Conservation (phyloP, 1,140 invertebrate species). For the Agrypnia vestita region DNA sequence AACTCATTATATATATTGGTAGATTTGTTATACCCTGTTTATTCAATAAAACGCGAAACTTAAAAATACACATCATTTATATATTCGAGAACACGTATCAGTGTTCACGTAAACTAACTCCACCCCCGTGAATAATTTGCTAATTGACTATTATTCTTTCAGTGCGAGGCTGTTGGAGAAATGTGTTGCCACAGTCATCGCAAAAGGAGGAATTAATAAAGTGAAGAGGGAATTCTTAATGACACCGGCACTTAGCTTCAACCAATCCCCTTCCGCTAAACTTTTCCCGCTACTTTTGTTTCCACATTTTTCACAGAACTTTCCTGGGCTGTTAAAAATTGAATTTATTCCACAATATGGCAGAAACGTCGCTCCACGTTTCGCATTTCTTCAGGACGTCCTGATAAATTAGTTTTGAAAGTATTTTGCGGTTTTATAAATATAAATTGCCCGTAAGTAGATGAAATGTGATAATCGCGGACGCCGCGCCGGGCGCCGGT, state of each 20-base stretch:
- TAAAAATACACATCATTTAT: too few relatives aligned
- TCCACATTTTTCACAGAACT: slow-evolving; percentile 54
- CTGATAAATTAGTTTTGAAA: slow-evolving; percentile 58
- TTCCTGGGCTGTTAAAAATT: slow-evolving; percentile 55
- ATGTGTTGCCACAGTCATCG: slow-evolving; percentile 47
- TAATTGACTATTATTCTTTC: neutral
- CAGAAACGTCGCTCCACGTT: slow-evolving; percentile 19
- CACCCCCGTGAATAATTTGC: too few relatives aligned
- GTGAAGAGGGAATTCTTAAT: slow-evolving; percentile 59
- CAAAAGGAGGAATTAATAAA: slow-evolving; percentile 60
- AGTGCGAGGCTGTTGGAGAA: slow-evolving; percentile 35
- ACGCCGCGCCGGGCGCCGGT: neutral
- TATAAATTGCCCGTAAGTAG: slow-evolving; percentile 41
- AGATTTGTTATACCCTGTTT: too few relatives aligned
- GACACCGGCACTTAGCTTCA: slow-evolving; percentile 47
- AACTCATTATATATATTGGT: too few relatives aligned
- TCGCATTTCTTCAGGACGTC: slow-evolving; percentile 36
- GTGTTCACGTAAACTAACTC: too few relatives aligned
- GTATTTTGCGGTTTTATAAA: slow-evolving; percentile 47
- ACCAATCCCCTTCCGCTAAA: slow-evolving; percentile 44
- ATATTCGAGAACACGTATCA: too few relatives aligned
- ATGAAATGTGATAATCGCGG: slow-evolving; percentile 41
- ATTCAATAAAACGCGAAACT: too few relatives aligned
- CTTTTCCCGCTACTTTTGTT: slow-evolving; percentile 58
- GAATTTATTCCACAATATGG: slow-evolving; percentile 55